A percentile compares a stretch with the other conserved stretches of the same genome.
phyloP scores from a whole-genome alignment of 2,113 vertebrate species.

The Periophthalmodon schlosseri region DNA sequence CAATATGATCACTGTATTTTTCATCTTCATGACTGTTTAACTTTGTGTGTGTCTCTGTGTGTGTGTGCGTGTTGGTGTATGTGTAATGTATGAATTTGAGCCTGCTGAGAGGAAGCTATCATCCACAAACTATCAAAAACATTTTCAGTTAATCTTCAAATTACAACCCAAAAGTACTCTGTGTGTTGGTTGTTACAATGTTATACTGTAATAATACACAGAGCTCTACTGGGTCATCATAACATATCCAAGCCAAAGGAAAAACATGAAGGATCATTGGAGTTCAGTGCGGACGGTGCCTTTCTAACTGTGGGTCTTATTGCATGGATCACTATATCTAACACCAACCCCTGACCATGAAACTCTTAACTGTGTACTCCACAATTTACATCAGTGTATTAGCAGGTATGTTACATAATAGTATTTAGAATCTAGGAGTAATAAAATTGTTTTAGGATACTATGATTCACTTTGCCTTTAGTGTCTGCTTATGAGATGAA shows the following conservation, averaged over 20 bases:
- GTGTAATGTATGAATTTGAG: slow-evolving; percentile 34
- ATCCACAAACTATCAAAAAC: slow-evolving; percentile 57
- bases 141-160: background rate
- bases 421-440: slow-evolving; percentile 56
- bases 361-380: slow-evolving; percentile 12
- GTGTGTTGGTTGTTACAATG: background rate
- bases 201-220: background rate
- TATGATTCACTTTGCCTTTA: slow-evolving; percentile 25
- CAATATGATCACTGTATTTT: slow-evolving; percentile 34
- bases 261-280: slow-evolving; percentile 24
- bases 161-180: background rate
- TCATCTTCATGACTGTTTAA: slow-evolving; percentile 55
- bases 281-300: slow-evolving; percentile 62
- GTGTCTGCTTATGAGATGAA: slow-evolving; percentile 23
- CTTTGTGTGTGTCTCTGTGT: slow-evolving; percentile 31
- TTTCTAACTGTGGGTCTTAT: slow-evolving; percentile 57
- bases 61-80: background rate
- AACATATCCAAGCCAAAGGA: slow-evolving; percentile 11
- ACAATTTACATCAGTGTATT: slow-evolving; percentile 26
- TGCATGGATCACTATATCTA: slow-evolving; percentile 40
- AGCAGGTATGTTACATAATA: slow-evolving; percentile 41
- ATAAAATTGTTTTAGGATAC: slow-evolving; percentile 52
- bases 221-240: slow-evolving; percentile 17
- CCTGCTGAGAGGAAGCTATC: slow-evolving; percentile 55
- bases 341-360: slow-evolving; percentile 13